Evolutionary conservation across 2,888 invertebrate species (phyloP).

Genomic region (Agrochola macilenta): DNA sequence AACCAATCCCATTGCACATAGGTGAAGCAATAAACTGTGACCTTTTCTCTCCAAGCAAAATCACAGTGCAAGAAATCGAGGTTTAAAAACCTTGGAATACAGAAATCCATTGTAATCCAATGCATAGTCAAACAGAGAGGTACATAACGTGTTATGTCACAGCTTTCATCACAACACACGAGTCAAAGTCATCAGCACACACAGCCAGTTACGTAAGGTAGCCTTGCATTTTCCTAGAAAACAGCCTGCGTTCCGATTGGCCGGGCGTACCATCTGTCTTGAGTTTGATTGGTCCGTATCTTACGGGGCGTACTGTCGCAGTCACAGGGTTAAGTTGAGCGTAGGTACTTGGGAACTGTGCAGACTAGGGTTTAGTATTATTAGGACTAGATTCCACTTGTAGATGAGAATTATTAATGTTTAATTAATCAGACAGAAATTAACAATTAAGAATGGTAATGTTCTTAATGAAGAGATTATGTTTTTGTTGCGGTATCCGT

Average conservation of each 20-base stretch:
- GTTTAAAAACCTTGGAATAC: background rate
- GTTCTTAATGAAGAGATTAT: constrained; percentile 3
- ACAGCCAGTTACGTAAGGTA: constrained; percentile 32
- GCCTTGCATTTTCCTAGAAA: constrained; percentile 56
- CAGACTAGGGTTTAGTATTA: background rate
- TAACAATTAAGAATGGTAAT: constrained; percentile 35
- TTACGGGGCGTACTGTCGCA: constrained; percentile 52
- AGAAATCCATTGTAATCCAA: background rate
- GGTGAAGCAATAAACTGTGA: background rate
- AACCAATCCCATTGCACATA: background rate
- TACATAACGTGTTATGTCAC: background rate
- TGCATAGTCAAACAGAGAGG: background rate
- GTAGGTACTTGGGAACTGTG: constrained; percentile 18
- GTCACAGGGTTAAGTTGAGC: constrained; percentile 37
- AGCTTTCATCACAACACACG: constrained; percentile 26
- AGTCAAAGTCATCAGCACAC: constrained; percentile 31
- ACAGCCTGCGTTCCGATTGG: constrained; percentile 59
- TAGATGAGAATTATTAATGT: background rate
- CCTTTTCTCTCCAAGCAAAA: background rate
- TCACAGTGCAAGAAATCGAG: background rate
- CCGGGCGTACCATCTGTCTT: constrained; percentile 60
- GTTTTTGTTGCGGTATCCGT: constrained; percentile 21
- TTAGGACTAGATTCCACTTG: background rate
- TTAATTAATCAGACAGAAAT: constrained; percentile 19
- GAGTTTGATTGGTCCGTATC: constrained; percentile 68